These are phyloP conservation scores for Mactra quadrangularis DNA, from an alignment of 1,140 invertebrate genomes.

Conservation along the genomic window DNA sequence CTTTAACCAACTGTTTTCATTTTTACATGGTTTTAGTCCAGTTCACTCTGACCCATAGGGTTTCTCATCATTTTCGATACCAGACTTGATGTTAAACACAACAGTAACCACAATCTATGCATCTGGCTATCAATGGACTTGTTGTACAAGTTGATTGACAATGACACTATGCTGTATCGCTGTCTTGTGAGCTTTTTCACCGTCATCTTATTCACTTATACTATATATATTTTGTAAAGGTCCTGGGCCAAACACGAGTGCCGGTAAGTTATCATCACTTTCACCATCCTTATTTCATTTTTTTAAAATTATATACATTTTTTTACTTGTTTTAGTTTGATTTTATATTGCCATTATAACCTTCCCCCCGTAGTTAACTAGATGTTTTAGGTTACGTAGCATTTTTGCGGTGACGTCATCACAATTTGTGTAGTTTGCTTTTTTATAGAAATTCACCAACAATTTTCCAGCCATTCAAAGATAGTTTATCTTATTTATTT, in stretches of 20 bases:
- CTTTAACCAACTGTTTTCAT: too few species aligned
- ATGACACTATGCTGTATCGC: too few species aligned
- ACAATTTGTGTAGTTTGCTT: background rate
- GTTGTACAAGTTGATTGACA: too few species aligned
- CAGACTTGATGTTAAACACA: too few species aligned
- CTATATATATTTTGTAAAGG: slow-evolving; percentile 51
- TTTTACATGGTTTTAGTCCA: too few species aligned
- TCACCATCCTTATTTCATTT: slow-evolving; percentile 6
- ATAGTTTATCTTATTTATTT: too few species aligned
- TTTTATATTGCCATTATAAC: slow-evolving; percentile 5
- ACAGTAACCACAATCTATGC: too few species aligned
- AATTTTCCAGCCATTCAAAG: too few species aligned
- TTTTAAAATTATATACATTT: background rate
- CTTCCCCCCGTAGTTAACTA: background rate
- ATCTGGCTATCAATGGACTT: too few species aligned
- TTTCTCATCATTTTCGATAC: too few species aligned
- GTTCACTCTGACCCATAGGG: too few species aligned
- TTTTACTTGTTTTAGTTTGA: background rate
- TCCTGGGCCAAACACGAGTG: slow-evolving; percentile 7
- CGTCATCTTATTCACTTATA: slow-evolving; percentile 31
- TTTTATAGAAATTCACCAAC: too few species aligned
- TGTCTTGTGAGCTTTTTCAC: slow-evolving; percentile 14
- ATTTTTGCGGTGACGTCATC: background rate
- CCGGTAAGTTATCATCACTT: slow-evolving; percentile 28
- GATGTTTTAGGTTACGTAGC: slow-evolving; percentile 3